Evolutionary conservation across 2,888 invertebrate genomes (phyloP).

Genomic region (Capitulum mitella): DNA sequence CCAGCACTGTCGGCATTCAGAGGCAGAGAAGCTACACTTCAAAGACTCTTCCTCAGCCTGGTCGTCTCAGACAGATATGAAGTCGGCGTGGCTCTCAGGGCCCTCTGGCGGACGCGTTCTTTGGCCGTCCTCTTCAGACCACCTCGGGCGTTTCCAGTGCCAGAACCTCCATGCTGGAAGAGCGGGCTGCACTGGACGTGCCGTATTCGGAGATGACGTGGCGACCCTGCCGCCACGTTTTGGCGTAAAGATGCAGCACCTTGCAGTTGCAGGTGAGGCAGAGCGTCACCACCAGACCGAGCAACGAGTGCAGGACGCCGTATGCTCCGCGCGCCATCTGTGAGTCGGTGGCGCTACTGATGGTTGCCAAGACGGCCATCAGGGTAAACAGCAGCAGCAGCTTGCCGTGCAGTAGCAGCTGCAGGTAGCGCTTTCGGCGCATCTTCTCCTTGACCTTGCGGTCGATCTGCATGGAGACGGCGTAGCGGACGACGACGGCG

Average conservation of each 20-base stretch:
- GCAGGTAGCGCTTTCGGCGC: conserved; percentile 53
- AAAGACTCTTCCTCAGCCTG: neutral
- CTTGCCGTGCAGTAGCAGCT: conserved; percentile 54
- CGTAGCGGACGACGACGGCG: conserved; percentile 53
- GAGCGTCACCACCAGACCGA: conserved; percentile 57
- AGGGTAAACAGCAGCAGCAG: conserved; percentile 48
- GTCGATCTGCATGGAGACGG: conserved; percentile 51
- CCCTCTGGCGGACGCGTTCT: neutral
- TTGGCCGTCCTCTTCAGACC: neutral
- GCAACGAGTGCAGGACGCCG: conserved; percentile 43
- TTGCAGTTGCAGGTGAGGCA: conserved; percentile 58
- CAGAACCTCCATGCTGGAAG: neutral
- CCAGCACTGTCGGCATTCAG: too few species aligned
- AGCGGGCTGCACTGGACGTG: neutral
- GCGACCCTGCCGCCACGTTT: conserved; percentile 36
- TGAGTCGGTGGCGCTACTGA: neutral
- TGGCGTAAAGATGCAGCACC: conserved; percentile 40
- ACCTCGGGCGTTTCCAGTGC: neutral
- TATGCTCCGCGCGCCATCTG: conserved; percentile 42
- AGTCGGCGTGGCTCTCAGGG: too few species aligned
- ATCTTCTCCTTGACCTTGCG: conserved; percentile 53
- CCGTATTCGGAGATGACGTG: conserved; percentile 7
- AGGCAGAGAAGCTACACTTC: too few species aligned
- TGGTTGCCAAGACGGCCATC: conserved; percentile 45
- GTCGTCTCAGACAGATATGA: neutral